Conservation (phyloP, 2,113 vertebrate species). For the Orcinus orca region DNA sequence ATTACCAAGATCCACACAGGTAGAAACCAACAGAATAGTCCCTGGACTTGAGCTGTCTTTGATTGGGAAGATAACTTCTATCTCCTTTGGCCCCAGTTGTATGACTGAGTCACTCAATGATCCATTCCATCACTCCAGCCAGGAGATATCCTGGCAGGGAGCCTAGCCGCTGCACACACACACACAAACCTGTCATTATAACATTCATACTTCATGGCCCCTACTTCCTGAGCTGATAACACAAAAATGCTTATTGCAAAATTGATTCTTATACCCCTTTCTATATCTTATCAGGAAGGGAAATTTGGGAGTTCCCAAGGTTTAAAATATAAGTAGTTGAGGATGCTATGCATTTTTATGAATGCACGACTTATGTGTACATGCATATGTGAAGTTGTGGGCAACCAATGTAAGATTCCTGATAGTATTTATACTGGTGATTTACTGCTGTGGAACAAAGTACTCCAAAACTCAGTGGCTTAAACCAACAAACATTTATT, state of each 20-base stretch:
- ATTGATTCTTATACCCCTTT: not conserved
- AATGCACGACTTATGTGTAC: not conserved
- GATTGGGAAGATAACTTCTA: not conserved
- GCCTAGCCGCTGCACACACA: not conserved
- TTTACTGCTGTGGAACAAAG: not conserved
- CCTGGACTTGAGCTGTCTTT: not conserved
- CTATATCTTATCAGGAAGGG: not conserved
- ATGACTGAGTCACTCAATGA: not conserved
- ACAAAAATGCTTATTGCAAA: not conserved
- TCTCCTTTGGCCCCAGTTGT: not conserved
- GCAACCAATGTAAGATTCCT: not conserved
- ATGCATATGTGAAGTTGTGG: not conserved
- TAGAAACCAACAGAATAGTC: not conserved
- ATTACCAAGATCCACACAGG: not conserved
- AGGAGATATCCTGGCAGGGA: not conserved
- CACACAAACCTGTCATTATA: not conserved
- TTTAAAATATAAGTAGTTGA: not conserved
- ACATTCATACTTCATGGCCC: not conserved
- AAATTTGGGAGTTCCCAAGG: not conserved
- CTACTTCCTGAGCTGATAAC: not conserved
- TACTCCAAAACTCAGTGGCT: not conserved
- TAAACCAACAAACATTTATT: not conserved
- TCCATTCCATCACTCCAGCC: not conserved
- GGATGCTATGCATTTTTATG: not conserved
- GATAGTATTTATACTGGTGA: not conserved